Evolutionary conservation across 30 jellyfish, hydroid and myxozoan species (phyloP), one percentile per base, ranked within the genome.

Genomic region (Phacellophora camtschatica): DNA sequence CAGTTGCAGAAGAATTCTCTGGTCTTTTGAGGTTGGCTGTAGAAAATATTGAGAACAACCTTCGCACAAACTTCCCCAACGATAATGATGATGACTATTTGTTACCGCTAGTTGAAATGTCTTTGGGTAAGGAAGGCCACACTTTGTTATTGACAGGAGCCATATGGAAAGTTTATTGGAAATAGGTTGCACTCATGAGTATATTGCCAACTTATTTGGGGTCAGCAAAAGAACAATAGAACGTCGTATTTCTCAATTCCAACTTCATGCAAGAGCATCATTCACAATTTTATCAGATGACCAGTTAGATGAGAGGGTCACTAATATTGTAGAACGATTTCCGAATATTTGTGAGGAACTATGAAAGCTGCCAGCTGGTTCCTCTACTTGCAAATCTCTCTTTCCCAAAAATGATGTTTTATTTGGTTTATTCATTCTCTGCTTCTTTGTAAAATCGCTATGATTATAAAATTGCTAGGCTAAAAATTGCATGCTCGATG

Each of bases 81-180:
- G 77, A 62, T 16, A 30, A 61, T 61, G 77, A 62, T n/a, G n/a
- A n/a, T n/a, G n/a, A n/a, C n/a, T n/a, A n/a, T n/a, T n/a, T 28
- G 77, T 62, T 62, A 15, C 57, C 77, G 28, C 35, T 0, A 24
- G 35, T 62, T 16, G 58, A 62, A 62, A 8, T 62, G 20, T 62
- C 77, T 16, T 13, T 16, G 77, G 54, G 33, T 10, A 28, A 28
- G 85, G 85, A n/a, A 82, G 85, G 19, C 78, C 85, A 71, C 79
- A 23, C 37, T 20, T 41, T 71, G 53, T 27, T 20, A 25, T 71
- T 28, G 57, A 18, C 82, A 71, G 64, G 46, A 54, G 23, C 8
- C 79, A 43, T 20, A 82, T 71, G 16, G 79, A 49, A 49, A 16
- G 12, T 8, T 46, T 30, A 25, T 50, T 74, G 11, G 82, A 23